These are phyloP conservation scores for Neomorphus geoffroyi DNA, from an alignment of 2,797 vertebrate species.

Conservation along the genomic window DNA sequence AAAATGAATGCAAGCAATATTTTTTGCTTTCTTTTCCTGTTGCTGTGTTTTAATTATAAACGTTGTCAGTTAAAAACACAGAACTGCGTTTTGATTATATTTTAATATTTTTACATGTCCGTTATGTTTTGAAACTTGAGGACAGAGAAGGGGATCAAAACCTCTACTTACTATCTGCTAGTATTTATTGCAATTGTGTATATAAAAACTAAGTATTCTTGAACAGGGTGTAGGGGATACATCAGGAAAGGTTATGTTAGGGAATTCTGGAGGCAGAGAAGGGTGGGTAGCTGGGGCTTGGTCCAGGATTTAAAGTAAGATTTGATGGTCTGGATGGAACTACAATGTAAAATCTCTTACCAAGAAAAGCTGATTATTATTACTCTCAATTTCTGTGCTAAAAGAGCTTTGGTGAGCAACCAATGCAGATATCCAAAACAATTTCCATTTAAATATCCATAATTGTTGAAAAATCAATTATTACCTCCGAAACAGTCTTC, in stretches of 20 bases:
- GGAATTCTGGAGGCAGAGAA: not conserved
- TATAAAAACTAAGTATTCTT: not conserved
- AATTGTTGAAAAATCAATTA: too few relatives aligned
- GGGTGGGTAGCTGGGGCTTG: not conserved
- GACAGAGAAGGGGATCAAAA: not conserved
- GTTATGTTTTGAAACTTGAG: not conserved
- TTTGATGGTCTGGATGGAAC: not conserved
- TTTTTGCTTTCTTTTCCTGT: not conserved
- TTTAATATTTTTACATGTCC: not conserved
- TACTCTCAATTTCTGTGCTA: not conserved
- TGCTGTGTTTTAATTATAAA: not conserved
- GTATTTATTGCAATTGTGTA: not conserved
- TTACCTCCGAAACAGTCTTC: not conserved
- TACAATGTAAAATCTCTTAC: not conserved
- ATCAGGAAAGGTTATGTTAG: not conserved
- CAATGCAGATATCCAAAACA: not conserved
- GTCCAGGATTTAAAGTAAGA: not conserved
- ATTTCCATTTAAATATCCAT: too few relatives aligned
- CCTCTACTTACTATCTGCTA: not conserved
- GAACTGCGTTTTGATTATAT: not conserved
- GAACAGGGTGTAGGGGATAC: not conserved
- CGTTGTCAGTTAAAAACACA: not conserved
- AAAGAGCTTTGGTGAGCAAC: not conserved
- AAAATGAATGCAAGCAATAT: not conserved
- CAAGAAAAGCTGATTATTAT: not conserved